phyloP scores from a whole-genome alignment of 2,888 invertebrate genomes.

The Xestoiulus laeticollis region DNA sequence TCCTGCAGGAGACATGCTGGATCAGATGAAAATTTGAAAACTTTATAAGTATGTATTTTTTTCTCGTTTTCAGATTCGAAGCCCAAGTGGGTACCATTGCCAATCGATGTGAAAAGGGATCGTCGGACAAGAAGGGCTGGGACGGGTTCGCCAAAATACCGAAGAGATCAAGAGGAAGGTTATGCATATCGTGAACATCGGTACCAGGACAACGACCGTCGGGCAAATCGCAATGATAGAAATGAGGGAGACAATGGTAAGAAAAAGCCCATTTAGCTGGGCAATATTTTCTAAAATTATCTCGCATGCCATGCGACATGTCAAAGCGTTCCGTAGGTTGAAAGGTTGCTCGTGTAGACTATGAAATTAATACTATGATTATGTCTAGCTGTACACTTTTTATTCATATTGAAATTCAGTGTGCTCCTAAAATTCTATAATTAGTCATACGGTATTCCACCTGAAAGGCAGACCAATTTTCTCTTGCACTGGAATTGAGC shows the following conservation, averaged over 20 bases:
- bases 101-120: slow-evolving; percentile 77
- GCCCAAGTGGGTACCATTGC: slow-evolving; percentile 92
- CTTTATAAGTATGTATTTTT: slow-evolving; percentile 4
- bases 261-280: background rate
- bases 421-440: too few relatives aligned
- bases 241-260: slow-evolving; percentile 45
- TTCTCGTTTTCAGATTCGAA: slow-evolving; percentile 65
- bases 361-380: too few relatives aligned
- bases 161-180: background rate
- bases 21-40: background rate
- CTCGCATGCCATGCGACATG: too few relatives aligned
- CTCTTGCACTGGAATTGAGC: too few relatives aligned
- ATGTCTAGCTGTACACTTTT: too few relatives aligned
- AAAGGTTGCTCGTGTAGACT: too few relatives aligned
- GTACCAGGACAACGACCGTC: slow-evolving; percentile 38
- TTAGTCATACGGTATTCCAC: too few relatives aligned
- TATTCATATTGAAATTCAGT: too few relatives aligned
- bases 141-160: slow-evolving; percentile 40
- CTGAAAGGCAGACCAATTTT: too few relatives aligned
- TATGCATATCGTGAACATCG: background rate
- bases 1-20: too few relatives aligned
- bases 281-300: too few relatives aligned
- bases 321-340: too few relatives aligned
- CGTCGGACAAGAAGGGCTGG: slow-evolving; percentile 54
- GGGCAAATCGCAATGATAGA: background rate